phyloP scores from a whole-genome alignment of 2,888 invertebrate species.

The Acleris holmiana region DNA sequence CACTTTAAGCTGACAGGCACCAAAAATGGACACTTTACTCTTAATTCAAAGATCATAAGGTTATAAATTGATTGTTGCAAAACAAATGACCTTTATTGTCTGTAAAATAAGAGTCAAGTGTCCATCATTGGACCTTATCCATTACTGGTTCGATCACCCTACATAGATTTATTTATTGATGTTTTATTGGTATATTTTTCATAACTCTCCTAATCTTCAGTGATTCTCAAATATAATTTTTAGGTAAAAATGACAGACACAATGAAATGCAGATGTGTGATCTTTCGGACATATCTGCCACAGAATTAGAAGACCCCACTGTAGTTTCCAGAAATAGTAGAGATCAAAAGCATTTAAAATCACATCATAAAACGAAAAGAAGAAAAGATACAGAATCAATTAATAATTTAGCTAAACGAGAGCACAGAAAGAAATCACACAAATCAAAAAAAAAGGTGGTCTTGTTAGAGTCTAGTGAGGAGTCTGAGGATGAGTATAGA shows the following conservation, averaged over 20 bases:
- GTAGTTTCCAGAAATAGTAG: conserved; percentile 43
- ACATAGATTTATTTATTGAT: no score
- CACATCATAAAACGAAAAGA: conserved; percentile 57
- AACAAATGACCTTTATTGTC: no score
- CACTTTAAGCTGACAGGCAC: no score
- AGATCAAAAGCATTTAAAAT: conserved; percentile 51
- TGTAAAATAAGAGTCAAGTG: no score
- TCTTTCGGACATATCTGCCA: conserved; percentile 66
- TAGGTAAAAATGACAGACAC: conserved; percentile 52
- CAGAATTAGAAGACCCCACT: conserved; percentile 60
- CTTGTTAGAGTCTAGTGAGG: conserved; percentile 68
- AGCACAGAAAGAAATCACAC: conserved; percentile 39
- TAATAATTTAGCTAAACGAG: conserved; percentile 53
- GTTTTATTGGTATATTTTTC: neutral
- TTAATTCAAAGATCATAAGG: no score
- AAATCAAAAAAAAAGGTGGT: conserved; percentile 56
- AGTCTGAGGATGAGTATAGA: conserved; percentile 74
- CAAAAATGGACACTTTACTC: no score
- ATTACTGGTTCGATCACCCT: no score
- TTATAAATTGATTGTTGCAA: no score
- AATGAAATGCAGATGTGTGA: conserved; percentile 53
- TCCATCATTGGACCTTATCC: no score
- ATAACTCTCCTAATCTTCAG: conserved; percentile 12
- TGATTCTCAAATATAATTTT: conserved; percentile 45
- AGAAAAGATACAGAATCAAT: conserved; percentile 50